These are phyloP conservation scores for Cryptocephalus primarius DNA, from an alignment of 2,888 invertebrate species.

Conservation along the genomic window DNA sequence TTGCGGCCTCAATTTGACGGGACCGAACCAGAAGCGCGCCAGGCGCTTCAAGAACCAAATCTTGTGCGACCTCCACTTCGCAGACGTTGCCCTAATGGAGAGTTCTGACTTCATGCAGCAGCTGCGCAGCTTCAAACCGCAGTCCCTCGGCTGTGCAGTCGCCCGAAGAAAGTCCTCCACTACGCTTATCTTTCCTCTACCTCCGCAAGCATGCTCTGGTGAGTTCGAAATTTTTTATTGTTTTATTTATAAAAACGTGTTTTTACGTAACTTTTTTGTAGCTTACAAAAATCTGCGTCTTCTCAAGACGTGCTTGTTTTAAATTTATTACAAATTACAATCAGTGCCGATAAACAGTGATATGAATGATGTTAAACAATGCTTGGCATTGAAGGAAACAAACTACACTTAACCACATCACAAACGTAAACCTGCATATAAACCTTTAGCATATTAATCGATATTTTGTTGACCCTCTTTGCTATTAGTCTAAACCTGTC, in stretches of 20 bases:
- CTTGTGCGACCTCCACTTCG: slow-evolving; percentile 91
- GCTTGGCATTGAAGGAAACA: too few relatives aligned
- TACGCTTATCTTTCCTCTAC: slow-evolving; percentile 85
- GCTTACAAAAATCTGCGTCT: too few relatives aligned
- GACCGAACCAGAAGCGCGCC: slow-evolving; percentile 63
- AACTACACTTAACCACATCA: too few relatives aligned
- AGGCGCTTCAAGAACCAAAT: slow-evolving; percentile 75
- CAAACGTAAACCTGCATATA: too few relatives aligned
- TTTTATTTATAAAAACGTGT: background rate
- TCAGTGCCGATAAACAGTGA: too few relatives aligned
- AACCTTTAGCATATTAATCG: too few relatives aligned
- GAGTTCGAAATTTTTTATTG: slow-evolving; percentile 23
- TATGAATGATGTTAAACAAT: too few relatives aligned
- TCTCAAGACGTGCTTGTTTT: too few relatives aligned
- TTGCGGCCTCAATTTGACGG: slow-evolving; percentile 86
- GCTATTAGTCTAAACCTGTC: too few relatives aligned
- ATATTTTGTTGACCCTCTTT: too few relatives aligned
- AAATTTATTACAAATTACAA: too few relatives aligned
- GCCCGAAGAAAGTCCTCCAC: slow-evolving; percentile 88
- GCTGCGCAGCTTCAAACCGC: slow-evolving; percentile 89
- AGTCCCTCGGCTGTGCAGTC: slow-evolving; percentile 90
- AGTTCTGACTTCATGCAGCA: slow-evolving; percentile 96
- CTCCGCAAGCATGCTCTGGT: slow-evolving; percentile 92
- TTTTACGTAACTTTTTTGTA: too few relatives aligned
- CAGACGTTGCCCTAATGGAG: slow-evolving; percentile 95